Evolutionary conservation across 2,888 invertebrate species (phyloP).

Genomic region (Diploptera punctata): DNA sequence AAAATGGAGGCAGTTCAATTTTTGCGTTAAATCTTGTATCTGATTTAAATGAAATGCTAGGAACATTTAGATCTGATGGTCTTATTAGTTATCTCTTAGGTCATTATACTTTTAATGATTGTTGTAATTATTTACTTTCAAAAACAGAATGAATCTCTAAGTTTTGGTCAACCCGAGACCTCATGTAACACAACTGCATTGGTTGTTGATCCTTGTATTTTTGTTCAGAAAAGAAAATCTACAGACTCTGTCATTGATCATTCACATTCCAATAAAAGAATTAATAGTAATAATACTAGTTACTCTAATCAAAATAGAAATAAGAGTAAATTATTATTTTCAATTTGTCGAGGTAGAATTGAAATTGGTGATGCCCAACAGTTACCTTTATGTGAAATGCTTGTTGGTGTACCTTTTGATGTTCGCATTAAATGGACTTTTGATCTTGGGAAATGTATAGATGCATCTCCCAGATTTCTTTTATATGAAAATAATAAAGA

Average conservation of each 20-base stretch:
- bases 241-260: too few relatives aligned
- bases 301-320: too few relatives aligned
- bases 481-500: not conserved
- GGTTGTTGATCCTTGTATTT: too few relatives aligned
- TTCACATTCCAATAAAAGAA: too few relatives aligned
- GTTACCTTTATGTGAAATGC: too few relatives aligned
- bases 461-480: slow-evolving; percentile 73
- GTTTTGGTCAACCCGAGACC: too few relatives aligned
- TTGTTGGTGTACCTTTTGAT: not conserved
- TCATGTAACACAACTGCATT: too few relatives aligned
- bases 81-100: slow-evolving; percentile 33
- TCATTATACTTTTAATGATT: slow-evolving; percentile 31
- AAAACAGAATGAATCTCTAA: too few relatives aligned
- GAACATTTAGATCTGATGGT: not conserved
- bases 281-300: too few relatives aligned
- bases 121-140: slow-evolving; percentile 4
- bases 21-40: slow-evolving; percentile 68
- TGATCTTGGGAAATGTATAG: slow-evolving; percentile 80
- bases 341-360: slow-evolving; percentile 30
- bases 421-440: slow-evolving; percentile 63
- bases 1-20: slow-evolving; percentile 73
- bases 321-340: not conserved
- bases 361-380: not conserved
- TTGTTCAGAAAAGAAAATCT: too few relatives aligned
- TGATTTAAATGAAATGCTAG: slow-evolving; percentile 56